phyloP scores from a whole-genome alignment of 2,888 invertebrate species.

The Eudasyphora cyanicolor region DNA sequence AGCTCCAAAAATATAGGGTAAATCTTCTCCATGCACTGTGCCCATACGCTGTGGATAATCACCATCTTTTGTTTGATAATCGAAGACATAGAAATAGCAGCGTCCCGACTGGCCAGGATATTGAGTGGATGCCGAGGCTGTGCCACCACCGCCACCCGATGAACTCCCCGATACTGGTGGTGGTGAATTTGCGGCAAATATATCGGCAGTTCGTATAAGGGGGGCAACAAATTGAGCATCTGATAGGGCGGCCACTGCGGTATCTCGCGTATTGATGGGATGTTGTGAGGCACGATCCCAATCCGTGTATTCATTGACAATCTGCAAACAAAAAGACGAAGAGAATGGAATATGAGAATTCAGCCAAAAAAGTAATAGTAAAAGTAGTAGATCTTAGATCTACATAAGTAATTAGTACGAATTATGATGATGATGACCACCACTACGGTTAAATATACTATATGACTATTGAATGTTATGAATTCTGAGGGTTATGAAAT shows the following conservation, averaged over 20 bases:
- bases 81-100: constrained; percentile 94
- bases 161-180: constrained; percentile 69
- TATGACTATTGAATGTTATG: too few relatives aligned
- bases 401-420: too few relatives aligned
- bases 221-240: constrained; percentile 97
- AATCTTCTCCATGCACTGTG: constrained; percentile 94
- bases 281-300: constrained; percentile 96
- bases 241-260: constrained; percentile 94
- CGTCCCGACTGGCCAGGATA: constrained; percentile 82
- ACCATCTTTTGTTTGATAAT: constrained; percentile 94
- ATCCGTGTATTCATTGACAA: constrained; percentile 97
- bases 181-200: constrained; percentile 85
- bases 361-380: too few relatives aligned
- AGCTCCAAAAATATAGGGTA: constrained; percentile 94
- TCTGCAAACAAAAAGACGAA: constrained; percentile 71
- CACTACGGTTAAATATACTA: too few relatives aligned
- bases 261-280: constrained; percentile 92
- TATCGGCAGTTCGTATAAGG: constrained; percentile 90
- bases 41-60: constrained; percentile 95
- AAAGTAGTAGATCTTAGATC: too few relatives aligned
- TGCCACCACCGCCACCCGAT: constrained; percentile 74
- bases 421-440: too few relatives aligned
- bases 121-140: constrained; percentile 72
- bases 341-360: too few relatives aligned
- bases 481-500: too few relatives aligned